Conservation (phyloP, 2,113 vertebrate genomes). For the Leptosomus discolor region DNA sequence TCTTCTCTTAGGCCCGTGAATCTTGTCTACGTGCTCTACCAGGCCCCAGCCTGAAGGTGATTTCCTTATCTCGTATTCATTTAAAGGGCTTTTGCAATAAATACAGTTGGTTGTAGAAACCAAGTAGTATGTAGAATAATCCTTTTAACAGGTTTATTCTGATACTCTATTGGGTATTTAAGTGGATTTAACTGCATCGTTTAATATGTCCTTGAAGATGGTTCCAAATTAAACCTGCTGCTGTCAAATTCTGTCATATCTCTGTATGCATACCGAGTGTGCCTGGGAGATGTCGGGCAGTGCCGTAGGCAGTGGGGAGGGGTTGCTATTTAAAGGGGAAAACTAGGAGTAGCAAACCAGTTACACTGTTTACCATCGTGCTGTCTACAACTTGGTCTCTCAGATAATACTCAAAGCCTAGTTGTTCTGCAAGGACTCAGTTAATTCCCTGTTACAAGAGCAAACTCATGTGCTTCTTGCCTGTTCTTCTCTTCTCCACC, state of each 20-base stretch:
- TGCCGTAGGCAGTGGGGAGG: background rate
- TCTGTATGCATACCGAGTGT: background rate
- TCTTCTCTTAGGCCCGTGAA: background rate
- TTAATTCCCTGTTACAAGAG: background rate
- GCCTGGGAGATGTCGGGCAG: slow-evolving; percentile 17
- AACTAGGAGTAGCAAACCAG: background rate
- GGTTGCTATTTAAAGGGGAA: background rate
- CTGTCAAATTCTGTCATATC: background rate
- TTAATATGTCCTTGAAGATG: slow-evolving; percentile 31
- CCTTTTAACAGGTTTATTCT: slow-evolving; percentile 38
- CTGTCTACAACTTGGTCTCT: background rate
- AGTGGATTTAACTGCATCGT: slow-evolving; percentile 15
- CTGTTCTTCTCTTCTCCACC: background rate
- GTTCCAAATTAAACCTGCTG: background rate
- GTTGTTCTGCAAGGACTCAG: background rate
- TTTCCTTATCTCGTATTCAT: background rate
- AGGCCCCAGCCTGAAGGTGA: background rate
- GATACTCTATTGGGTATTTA: background rate
- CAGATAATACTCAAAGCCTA: background rate
- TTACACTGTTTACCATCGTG: background rate
- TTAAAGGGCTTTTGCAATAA: slow-evolving; percentile 33
- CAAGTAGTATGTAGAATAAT: background rate
- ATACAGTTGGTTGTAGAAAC: background rate
- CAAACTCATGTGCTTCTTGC: background rate
- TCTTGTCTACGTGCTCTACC: background rate